A percentile compares a stretch with the other conserved stretches of the same genome.
Conservation (phyloP, 2,888 invertebrate genomes). For the Campoplex nolae region DNA sequence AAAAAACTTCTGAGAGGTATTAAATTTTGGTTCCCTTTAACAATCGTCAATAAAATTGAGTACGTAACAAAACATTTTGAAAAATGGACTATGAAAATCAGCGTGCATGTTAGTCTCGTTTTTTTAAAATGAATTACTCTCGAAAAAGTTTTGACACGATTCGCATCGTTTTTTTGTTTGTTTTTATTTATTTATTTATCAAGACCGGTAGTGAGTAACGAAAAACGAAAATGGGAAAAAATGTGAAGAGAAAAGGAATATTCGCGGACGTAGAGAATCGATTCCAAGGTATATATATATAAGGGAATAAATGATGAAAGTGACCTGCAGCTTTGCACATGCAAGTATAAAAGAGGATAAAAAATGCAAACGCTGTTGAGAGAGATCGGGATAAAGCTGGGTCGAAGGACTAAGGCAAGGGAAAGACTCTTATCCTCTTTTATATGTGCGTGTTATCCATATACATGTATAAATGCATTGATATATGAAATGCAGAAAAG, state of each 20-base stretch:
- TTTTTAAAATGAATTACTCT: not conserved
- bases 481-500: slow-evolving; percentile 28
- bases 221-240: slow-evolving; percentile 28
- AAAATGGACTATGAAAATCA: not conserved
- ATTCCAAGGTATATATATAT: slow-evolving; percentile 8
- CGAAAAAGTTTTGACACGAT: too few species aligned
- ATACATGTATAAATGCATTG: slow-evolving; percentile 11
- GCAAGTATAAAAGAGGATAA: not conserved
- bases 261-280: slow-evolving; percentile 22
- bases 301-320: slow-evolving; percentile 66
- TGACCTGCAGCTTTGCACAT: slow-evolving; percentile 42
- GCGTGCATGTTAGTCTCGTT: not conserved
- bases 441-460: slow-evolving; percentile 20
- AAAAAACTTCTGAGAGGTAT: slow-evolving; percentile 34
- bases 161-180: not conserved
- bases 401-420: not conserved
- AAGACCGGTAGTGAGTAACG: not conserved
- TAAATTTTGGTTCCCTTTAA: slow-evolving; percentile 62
- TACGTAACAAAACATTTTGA: not conserved
- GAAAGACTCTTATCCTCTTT: slow-evolving; percentile 7
- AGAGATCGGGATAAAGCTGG: not conserved
- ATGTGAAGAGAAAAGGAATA: slow-evolving; percentile 17
- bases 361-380: slow-evolving; percentile 15
- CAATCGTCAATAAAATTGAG: slow-evolving; percentile 64
- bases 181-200: not conserved